These are phyloP conservation scores for Pomatorhinus ruficollis DNA, from an alignment of 2,113 vertebrate species.

Conservation along the genomic window DNA sequence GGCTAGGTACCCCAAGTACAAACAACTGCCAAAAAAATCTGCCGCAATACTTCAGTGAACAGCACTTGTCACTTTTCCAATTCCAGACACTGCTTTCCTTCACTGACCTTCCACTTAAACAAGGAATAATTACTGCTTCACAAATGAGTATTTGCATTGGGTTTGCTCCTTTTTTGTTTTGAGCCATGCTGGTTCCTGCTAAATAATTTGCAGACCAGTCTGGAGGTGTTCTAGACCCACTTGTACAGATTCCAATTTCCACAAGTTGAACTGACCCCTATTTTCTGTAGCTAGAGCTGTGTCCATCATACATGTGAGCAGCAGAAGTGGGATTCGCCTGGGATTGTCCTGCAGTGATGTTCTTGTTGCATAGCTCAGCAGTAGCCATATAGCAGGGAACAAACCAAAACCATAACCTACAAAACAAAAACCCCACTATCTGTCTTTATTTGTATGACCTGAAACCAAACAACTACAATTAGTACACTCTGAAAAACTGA, in stretches of 20 bases:
- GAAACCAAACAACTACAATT: not conserved
- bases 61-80: not conserved
- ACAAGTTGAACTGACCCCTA: not conserved
- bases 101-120: not conserved
- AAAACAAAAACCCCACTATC: not conserved
- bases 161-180: not conserved
- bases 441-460: not conserved
- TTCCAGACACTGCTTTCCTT: not conserved
- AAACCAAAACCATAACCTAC: not conserved
- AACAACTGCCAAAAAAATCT: not conserved
- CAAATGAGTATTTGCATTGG: not conserved
- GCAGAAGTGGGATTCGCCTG: not conserved
- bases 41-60: not conserved
- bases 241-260: not conserved
- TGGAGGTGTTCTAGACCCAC: not conserved
- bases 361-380: not conserved
- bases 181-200: not conserved
- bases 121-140: not conserved
- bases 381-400: not conserved
- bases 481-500: not conserved
- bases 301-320: not conserved
- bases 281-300: not conserved
- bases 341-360: not conserved
- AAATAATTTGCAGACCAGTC: not conserved
- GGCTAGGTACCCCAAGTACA: not conserved